Base-by-base conservation (phyloP, 2,888 invertebrate species). In the Agrochola lota region DNA sequence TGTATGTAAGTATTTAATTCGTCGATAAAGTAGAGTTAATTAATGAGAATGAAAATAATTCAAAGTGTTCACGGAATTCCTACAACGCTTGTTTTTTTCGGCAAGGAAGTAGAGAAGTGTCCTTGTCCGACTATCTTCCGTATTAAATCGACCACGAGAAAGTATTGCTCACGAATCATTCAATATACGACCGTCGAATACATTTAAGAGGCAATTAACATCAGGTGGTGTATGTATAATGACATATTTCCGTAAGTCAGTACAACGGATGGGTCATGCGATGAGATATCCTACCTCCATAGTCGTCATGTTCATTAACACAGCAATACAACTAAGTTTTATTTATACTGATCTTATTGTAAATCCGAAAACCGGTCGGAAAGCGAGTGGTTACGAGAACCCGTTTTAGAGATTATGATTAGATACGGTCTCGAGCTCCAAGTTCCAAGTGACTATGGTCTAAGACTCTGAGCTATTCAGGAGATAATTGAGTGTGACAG, bases 91-190 rank as follows among this genome's bases (percentile, higher is more conserved):
- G 80, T 88, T 89, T 90, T 90, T 90, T 90, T 88, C 84, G 62
- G 74, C 66, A 82, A 89, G 89, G 89, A 92, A 91, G 89, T 81
- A 73, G 66, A 81, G 63, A 75, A 71, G 74, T 85, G 91, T 88
- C 91, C 92, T 93, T 87, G 90, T 79, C 73, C 59, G 68, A 76
- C 76, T 80, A 87, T 91, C 88, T 92, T 91, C 91, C 91, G 90
- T 85, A 74, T 91, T 84, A 71, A 86, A 87, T 77, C 76, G 83
- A 87, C 85, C 85, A 89, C 88, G 85, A 90, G 92, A 93, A 92
- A 93, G 91, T 90, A 85, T 83, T 82, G 78, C 75, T 87, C 85
- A 80, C 73, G 75, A 86, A 83, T 82, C 78, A 85, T 87, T 83
- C 75, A 73, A 71, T 75, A 77, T 64, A 70, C 72, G 71, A 73